Evolutionary conservation across 2,113 vertebrate species (phyloP).

Genomic region (Potamarius usumacintae): DNA sequence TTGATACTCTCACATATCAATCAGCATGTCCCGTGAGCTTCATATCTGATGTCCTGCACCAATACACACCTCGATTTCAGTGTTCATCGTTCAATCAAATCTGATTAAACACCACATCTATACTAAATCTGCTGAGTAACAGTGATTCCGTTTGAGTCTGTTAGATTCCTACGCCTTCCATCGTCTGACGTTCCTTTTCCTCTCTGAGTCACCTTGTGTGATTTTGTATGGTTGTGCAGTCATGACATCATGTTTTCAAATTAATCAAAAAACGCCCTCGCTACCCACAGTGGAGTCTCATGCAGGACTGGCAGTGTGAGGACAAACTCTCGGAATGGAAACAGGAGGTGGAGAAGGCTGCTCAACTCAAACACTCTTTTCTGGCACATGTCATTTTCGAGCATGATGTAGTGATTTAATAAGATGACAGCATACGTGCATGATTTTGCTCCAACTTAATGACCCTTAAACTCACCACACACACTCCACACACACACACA

Average conservation of each 20-base stretch:
- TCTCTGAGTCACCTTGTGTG: neutral
- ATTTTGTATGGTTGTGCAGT: neutral
- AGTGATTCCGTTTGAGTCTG: neutral
- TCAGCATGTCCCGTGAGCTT: neutral
- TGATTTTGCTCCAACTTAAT: neutral
- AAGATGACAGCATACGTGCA: constrained; percentile 35
- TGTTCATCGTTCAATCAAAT: neutral
- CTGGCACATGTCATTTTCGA: neutral
- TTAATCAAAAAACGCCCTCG: neutral
- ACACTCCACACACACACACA: constrained; percentile 10
- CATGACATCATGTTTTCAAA: neutral
- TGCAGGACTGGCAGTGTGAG: neutral
- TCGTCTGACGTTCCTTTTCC: neutral
- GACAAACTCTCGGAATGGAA: neutral
- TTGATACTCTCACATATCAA: neutral
- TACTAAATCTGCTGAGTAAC: neutral
- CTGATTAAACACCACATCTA: neutral
- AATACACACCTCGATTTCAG: no score
- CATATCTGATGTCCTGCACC: neutral
- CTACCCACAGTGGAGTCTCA: neutral
- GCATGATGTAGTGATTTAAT: constrained; percentile 29
- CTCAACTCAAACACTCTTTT: constrained; percentile 29
- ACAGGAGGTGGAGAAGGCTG: neutral
- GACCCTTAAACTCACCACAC: constrained; percentile 14
- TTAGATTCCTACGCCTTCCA: neutral